Base-by-base conservation (phyloP, 2,113 vertebrate species). In the Pomatostomus ruficeps region DNA sequence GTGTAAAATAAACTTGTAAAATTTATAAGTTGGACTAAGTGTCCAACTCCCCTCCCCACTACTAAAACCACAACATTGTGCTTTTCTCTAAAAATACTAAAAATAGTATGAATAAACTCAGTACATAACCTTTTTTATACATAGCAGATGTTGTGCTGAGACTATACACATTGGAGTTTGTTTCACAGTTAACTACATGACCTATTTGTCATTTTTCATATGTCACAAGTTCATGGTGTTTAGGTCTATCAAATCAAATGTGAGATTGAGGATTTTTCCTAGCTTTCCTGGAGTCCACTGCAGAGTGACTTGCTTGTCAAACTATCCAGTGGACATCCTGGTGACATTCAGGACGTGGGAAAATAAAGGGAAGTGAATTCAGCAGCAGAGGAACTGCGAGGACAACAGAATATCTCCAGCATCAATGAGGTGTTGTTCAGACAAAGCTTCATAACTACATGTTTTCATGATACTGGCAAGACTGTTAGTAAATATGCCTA, bases 181-280 rank as follows among this genome's bases (percentile, higher is more conserved):
- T 89, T 83, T 88, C 68, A 57, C 43, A 88, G 73, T 61, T 83
- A 93, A 46, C 72, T 91, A 73, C 35, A 8, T 93, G 82, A 83
- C 68, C 82, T 94, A 3, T 90, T 94, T 94, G 75, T 95, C 88
- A 70, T 95, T 85, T 83, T 93, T 83, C 35, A 20, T 84, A 42
- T 93, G 85, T 76, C 89, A 74, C 4, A 2, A 71, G 58, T 70
- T 86, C 40, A 28, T 40, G 16, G 63, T 66, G 19, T 73, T 79
- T 73, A 85, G 28, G 20, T 70, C 55, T 67, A 4, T 77, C 63
- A 83, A 70, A 80, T 74, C 35, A 61, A 75, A 89, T 89, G 21
- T 70, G 29, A 88, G 71, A 42, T 22, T 52, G 38, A 57, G 49
- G 25, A 35, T 90, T 80, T 55, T 65, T 65, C 18, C 12, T 76